A percentile compares a stretch with the other conserved stretches of the same genome.
Conservation (phyloP, 1,140 invertebrate species). For the Harpegnathos saltator region DNA sequence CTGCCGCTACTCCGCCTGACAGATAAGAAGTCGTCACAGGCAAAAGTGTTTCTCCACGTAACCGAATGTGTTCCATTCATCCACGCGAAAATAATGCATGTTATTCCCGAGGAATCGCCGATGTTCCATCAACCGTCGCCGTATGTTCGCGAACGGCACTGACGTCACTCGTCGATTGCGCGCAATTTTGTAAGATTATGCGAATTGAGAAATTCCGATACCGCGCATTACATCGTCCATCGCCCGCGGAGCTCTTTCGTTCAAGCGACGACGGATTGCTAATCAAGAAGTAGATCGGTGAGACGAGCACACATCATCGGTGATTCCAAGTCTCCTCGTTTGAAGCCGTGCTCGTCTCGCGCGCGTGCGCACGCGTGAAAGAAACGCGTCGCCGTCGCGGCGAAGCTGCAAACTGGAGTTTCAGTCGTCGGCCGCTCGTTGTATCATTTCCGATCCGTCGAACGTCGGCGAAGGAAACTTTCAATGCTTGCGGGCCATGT, state of each 20-base stretch:
- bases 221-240: no score
- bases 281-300: neutral
- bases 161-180: no score
- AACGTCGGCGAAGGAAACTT: neutral
- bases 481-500: neutral
- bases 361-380: no score
- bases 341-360: neutral
- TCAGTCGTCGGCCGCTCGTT: neutral
- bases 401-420: neutral
- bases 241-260: no score
- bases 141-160: neutral
- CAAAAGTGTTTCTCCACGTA: no score
- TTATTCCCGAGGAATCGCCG: neutral
- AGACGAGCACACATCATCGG: neutral
- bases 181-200: no score
- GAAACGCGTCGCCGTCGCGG: neutral
- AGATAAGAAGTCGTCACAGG: no score
- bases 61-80: neutral
- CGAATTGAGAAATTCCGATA: no score
- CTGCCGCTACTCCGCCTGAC: no score
- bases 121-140: neutral
- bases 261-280: neutral
- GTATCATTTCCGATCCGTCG: slow-evolving; percentile 15
- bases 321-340: neutral
- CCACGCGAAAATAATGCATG: neutral